Evolutionary conservation across 2,888 invertebrate genomes (phyloP), one percentile per base, ranked within the genome.

Genomic region (Timema cristinae): DNA sequence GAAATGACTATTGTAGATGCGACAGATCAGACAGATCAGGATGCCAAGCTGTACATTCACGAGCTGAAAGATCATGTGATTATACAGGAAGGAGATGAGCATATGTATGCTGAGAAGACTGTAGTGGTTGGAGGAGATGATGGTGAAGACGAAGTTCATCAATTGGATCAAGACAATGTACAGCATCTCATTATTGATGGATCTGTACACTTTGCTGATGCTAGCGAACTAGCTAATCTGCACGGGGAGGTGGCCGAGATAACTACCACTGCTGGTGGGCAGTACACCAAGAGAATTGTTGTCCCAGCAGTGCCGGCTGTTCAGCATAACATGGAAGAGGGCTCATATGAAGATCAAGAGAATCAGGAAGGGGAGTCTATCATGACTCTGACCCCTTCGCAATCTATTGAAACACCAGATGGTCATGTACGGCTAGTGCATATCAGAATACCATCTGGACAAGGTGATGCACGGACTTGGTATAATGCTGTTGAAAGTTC

Each of bases 11-110:
- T 79, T 73, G 78, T 78, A 13, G 78, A 78, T 50, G 78, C 79
- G 61, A 73, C 75, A n/a, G 76, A 56, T 9, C 66, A 69, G 8
- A 67, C 66, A 15, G 73, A 78, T 63, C 82, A 82, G 72, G 83
- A 84, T 71, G 81, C 83, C 0, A 85, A 85, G 75, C 77, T 86
- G 70, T 86, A 85, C 76, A 85, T 86, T 16, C 82, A 85, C 0
- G 86, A 86, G 74, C 76, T 84, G 7, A 85, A 85, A 75, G 82
- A 85, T 69, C 85, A 85, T 73, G 84, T 86, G 59, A 81, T 86
- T 54, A 83, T 86, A 68, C 84, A 68, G 51, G 67, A 73, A 59
- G 73, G 85, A 74, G 81, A 79, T 11, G 81, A 82, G 6, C 73
- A 71, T 32, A 50, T 59, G 13, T 73, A 69, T 56, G 67, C 71